phyloP scores from a whole-genome alignment of 2,888 invertebrate genomes.

The Brenthis hecate region DNA sequence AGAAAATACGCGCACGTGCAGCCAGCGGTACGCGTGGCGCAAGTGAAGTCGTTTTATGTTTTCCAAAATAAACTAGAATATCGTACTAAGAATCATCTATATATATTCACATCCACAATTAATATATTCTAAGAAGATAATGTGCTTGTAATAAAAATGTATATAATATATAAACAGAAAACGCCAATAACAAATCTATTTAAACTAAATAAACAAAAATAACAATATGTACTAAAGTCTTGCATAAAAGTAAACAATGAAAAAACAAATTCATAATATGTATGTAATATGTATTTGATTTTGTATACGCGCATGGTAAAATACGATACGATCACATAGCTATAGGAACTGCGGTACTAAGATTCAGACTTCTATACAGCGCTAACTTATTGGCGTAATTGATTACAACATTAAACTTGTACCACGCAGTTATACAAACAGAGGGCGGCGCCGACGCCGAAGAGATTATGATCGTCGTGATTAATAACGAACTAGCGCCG shows the following conservation, averaged over 20 bases:
- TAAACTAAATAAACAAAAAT: too few relatives aligned
- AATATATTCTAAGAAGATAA: neutral
- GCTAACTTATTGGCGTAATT: constrained; percentile 21
- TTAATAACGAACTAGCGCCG: constrained; percentile 68
- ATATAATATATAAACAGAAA: too few relatives aligned
- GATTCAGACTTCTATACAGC: neutral
- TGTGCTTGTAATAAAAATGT: too few relatives aligned
- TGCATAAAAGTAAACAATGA: too few relatives aligned
- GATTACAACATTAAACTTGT: constrained; percentile 53
- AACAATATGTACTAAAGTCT: too few relatives aligned
- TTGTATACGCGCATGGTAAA: too few relatives aligned
- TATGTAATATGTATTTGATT: too few relatives aligned
- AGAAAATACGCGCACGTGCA: constrained; percentile 73
- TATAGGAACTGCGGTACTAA: too few relatives aligned
- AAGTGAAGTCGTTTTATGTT: constrained; percentile 40
- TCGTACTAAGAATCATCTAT: neutral
- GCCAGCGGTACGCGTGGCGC: constrained; percentile 39
- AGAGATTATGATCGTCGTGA: constrained; percentile 76
- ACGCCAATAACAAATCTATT: too few relatives aligned
- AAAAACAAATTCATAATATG: too few relatives aligned
- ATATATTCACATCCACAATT: neutral
- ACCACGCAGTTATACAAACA: constrained; percentile 75
- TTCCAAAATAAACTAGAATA: constrained; percentile 32
- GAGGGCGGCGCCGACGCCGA: constrained; percentile 64
- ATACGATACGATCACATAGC: too few relatives aligned